Evolutionary conservation across 2,888 invertebrate species (phyloP).

Genomic region (Lasius fuliginosus): DNA sequence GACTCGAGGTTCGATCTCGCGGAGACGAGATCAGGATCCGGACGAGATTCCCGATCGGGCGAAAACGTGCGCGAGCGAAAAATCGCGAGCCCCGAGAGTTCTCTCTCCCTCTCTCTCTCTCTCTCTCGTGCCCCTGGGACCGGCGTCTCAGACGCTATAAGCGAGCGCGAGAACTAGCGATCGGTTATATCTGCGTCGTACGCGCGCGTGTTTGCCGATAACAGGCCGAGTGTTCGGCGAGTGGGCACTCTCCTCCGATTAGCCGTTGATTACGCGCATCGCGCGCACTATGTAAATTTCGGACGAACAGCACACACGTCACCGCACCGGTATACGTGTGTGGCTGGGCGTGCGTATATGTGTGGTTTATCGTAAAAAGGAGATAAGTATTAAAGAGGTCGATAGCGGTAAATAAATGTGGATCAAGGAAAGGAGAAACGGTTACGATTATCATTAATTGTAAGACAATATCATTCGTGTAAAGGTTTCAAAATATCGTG

Average conservation of each 20-base stretch:
- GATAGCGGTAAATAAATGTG: conserved; percentile 21
- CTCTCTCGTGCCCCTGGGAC: not conserved
- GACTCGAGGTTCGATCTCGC: not conserved
- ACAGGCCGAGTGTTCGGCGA: conserved; percentile 1
- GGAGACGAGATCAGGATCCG: no score
- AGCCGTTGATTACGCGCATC: conserved; percentile 28
- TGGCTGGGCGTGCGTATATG: not conserved
- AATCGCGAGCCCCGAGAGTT: conserved; percentile 20
- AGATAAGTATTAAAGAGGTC: conserved; percentile 25
- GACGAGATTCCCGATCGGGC: not conserved
- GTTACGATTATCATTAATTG: not conserved
- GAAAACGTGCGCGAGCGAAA: conserved; percentile 1
- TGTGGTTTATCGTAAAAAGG: conserved; percentile 2
- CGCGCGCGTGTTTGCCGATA: conserved; percentile 32
- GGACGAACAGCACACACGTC: conserved; percentile 4
- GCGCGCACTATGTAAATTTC: conserved; percentile 40
- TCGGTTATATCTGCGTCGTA: conserved; percentile 46
- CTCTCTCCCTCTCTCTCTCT: not conserved
- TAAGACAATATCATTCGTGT: not conserved
- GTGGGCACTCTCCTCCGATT: conserved; percentile 29
- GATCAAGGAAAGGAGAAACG: conserved; percentile 19
- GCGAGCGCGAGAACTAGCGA: conserved; percentile 13
- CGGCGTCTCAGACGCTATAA: conserved; percentile 31
- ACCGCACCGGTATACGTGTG: no score
- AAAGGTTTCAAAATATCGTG: not conserved